Evolutionary conservation across 2,797 vertebrate species (phyloP).

Genomic region (Myiotriccus ornatus): DNA sequence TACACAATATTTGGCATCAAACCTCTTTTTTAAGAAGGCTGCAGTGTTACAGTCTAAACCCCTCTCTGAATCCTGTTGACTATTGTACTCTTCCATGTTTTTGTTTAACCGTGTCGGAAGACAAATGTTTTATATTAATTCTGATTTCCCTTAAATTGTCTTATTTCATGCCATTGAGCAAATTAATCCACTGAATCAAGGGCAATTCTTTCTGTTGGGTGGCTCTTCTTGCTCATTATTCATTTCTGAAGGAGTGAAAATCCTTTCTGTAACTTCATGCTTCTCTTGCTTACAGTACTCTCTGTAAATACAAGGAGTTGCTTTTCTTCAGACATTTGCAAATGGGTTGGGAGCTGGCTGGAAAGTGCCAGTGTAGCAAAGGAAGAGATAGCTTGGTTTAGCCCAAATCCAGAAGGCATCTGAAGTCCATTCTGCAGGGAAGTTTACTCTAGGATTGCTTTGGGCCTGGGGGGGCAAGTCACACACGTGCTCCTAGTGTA

Average conservation of each 20-base stretch:
- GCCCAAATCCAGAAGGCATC: background rate
- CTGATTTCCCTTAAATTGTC: slow-evolving; percentile 62
- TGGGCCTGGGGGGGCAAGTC: background rate
- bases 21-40: background rate
- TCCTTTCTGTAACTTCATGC: slow-evolving; percentile 38
- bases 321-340: background rate
- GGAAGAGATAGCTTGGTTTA: background rate
- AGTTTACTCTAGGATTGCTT: background rate
- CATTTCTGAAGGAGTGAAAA: slow-evolving; percentile 32
- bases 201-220: slow-evolving; percentile 31
- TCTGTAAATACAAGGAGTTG: background rate
- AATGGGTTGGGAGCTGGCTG: background rate
- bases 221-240: slow-evolving; percentile 43
- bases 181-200: slow-evolving; percentile 62
- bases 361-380: background rate
- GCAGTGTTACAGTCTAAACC: background rate
- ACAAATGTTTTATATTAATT: slow-evolving; percentile 65
- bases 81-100: background rate
- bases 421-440: background rate
- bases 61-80: background rate
- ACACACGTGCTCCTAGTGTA: background rate
- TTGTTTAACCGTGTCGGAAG: slow-evolving; percentile 12
- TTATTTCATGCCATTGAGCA: slow-evolving; percentile 56
- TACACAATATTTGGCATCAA: background rate
- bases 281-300: background rate